Evolutionary conservation across 2,113 vertebrate genomes (phyloP).

Genomic region (Microcebus ravelobensis): DNA sequence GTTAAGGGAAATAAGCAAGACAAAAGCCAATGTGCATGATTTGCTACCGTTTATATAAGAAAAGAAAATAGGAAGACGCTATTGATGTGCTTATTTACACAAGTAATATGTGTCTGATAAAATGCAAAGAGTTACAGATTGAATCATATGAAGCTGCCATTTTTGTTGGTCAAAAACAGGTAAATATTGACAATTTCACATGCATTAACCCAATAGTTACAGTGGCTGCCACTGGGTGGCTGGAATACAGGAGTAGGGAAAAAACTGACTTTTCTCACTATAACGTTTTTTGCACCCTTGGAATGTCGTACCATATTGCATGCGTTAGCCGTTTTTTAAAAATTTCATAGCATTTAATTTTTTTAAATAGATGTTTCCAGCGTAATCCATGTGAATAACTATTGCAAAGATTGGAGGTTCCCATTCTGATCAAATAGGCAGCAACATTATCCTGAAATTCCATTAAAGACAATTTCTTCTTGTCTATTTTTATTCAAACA

Average conservation of each 20-base stretch:
- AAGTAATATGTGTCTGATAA: background rate
- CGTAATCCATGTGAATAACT: background rate
- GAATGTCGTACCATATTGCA: background rate
- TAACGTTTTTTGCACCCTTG: background rate
- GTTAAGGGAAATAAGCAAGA: background rate
- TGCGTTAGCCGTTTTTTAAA: background rate
- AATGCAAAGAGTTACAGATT: background rate
- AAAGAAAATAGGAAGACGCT: background rate
- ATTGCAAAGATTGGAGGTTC: background rate
- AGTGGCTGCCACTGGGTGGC: background rate
- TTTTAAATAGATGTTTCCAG: background rate
- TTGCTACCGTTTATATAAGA: background rate
- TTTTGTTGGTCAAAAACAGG: background rate
- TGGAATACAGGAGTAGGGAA: accelerated
- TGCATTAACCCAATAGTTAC: too few species aligned
- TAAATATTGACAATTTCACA: background rate
- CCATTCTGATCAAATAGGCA: background rate
- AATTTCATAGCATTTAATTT: background rate
- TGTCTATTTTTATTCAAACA: background rate
- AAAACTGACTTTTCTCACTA: background rate
- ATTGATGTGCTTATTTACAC: background rate
- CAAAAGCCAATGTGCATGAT: background rate
- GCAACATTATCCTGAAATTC: accelerated
- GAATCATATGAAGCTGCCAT: background rate
- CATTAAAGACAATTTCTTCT: background rate